phyloP scores from a whole-genome alignment of 2,888 invertebrate species.

The Cheilosia scutellata region DNA sequence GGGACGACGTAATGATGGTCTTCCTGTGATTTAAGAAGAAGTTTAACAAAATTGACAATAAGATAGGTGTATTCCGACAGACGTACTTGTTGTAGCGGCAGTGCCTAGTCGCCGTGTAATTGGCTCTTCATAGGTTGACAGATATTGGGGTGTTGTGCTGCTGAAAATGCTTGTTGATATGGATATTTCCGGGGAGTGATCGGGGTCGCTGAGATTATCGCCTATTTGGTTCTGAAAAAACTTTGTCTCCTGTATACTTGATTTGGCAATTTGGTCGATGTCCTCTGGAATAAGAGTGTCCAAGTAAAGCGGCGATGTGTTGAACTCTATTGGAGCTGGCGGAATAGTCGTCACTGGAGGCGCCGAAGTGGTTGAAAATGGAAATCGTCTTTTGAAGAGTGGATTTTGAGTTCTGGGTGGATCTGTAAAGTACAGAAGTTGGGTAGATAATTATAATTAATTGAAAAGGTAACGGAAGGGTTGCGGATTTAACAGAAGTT shows the following conservation, averaged over 20 bases:
- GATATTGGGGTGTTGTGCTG: constrained; percentile 66
- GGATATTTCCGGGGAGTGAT: constrained; percentile 51
- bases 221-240: constrained; percentile 80
- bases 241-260: constrained; percentile 82
- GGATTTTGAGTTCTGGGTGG: constrained; percentile 82
- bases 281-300: constrained; percentile 77
- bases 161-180: constrained; percentile 76
- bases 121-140: constrained; percentile 75
- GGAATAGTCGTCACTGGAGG: constrained; percentile 77
- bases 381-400: constrained; percentile 84
- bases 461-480: too few relatives aligned
- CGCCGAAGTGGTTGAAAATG: constrained; percentile 78
- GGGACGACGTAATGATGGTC: constrained; percentile 78
- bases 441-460: background rate
- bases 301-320: constrained; percentile 61
- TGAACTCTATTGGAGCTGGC: constrained; percentile 53
- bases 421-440: constrained; percentile 78
- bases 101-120: constrained; percentile 76
- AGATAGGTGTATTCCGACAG: background rate
- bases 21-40: constrained; percentile 74
- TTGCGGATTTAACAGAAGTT: too few relatives aligned
- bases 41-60: constrained; percentile 7
- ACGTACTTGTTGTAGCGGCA: constrained; percentile 69
- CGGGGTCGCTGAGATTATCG: constrained; percentile 65
- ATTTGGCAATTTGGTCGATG: constrained; percentile 83